Base-by-base conservation (phyloP, 2,888 invertebrate species). In the Sturmia bella region DNA sequence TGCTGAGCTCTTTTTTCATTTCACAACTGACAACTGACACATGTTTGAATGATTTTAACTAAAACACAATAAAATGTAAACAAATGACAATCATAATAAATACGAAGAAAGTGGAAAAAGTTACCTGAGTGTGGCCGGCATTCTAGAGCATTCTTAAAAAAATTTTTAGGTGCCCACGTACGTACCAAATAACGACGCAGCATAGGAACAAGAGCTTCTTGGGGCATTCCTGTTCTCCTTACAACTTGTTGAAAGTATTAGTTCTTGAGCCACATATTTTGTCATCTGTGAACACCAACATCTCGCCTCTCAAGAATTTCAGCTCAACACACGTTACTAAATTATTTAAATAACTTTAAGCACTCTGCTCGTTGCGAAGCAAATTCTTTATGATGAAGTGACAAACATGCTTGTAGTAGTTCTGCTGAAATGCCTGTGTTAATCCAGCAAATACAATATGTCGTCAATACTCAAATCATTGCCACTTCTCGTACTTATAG, bases 21-120 rank as follows among this genome's bases (percentile, higher is more conserved):
- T 50, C 64, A 41, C 27, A 56, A 64, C 69, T 69, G 77, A 73
- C 56, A 81, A 81, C 27, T 77, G 81, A 81, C 77, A 77, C 77
- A 77, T 77, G 81, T 81, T 81, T 63, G 73, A 73, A 77, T 69
- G 81, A 77, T 74, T 81, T 77, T 39, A 64, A 39, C 43, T 64
- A 64, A 68, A 68, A 66, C 66, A 45, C 15, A 50, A 6, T 48
- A 19, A 19, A 75, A 54, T 21, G 21, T 24, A 52, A 57, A 52
- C 13, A 54, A 2, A 39, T 7, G 27, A 32, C 24, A 9, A 41
- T 17, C 54, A 27, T 6, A n/a, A 4, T 9, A 27, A 6, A 4
- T 41, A 2, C 32, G 43, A 45, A 32, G 27, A 24, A 9, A 17
- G 3, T 9, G 5, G 5, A 3, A 32, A 32, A 32, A 32, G 32